Conservation (phyloP, 2,888 invertebrate species). For the Apodemia duryi region DNA sequence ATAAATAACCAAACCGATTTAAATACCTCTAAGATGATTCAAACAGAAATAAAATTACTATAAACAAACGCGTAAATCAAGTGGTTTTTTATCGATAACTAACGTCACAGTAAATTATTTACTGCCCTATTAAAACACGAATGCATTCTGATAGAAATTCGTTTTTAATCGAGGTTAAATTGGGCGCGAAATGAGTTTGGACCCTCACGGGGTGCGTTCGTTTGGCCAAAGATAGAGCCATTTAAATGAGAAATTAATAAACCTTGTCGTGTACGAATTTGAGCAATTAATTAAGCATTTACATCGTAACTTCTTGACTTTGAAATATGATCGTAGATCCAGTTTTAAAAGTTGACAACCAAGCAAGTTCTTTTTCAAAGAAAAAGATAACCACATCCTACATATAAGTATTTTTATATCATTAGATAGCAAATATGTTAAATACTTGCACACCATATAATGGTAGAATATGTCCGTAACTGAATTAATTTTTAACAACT, state of each 20-base stretch:
- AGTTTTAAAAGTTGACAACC: too few relatives aligned
- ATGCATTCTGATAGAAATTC: conserved; percentile 74
- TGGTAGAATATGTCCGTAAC: too few relatives aligned
- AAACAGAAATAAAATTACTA: conserved; percentile 23
- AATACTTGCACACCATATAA: too few relatives aligned
- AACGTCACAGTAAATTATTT: conserved; percentile 36
- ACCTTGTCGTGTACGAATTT: conserved; percentile 21
- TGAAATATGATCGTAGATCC: background rate
- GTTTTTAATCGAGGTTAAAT: conserved; percentile 78
- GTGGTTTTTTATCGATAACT: conserved; percentile 35
- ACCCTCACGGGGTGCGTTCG: conserved; percentile 49
- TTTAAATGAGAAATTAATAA: conserved; percentile 63
- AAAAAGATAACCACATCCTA: too few relatives aligned
- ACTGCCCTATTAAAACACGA: conserved; percentile 57
- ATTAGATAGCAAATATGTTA: too few relatives aligned
- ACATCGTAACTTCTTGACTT: background rate
- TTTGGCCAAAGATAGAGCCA: conserved; percentile 55
- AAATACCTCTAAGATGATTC: conserved; percentile 16
- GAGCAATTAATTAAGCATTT: conserved; percentile 18
- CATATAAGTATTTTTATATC: too few relatives aligned
- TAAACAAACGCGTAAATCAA: conserved; percentile 33
- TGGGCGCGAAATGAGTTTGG: conserved; percentile 77
- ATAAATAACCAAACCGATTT: conserved; percentile 15
- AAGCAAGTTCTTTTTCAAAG: too few relatives aligned
- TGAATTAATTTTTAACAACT: too few relatives aligned